Percentiles rank a stretch among this genome's conserved stretches.
These are phyloP conservation scores for Serranochromis macrocephalus DNA, from an alignment of 2,113 vertebrate genomes.

Conservation along the genomic window DNA sequence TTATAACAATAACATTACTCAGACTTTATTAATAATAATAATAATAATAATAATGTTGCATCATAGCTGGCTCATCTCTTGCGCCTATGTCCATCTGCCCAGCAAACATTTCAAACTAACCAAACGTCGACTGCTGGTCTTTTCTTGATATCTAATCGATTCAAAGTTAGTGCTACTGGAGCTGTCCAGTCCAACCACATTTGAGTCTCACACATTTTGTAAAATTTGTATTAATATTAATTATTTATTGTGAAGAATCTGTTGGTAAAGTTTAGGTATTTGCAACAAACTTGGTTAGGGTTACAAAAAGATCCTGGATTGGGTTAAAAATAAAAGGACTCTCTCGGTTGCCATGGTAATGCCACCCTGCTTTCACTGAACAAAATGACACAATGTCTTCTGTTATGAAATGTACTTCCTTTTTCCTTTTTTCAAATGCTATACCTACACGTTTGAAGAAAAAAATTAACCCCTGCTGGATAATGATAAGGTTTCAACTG, in stretches of 20 bases:
- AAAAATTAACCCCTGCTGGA: not conserved
- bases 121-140: not conserved
- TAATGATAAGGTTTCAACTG: not conserved
- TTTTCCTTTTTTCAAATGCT: not conserved
- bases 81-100: not conserved
- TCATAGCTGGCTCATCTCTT: not conserved
- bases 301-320: not conserved
- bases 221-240: not conserved
- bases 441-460: not conserved
- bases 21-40: not conserved
- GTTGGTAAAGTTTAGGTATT: not conserved
- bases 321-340: not conserved
- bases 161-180: not conserved
- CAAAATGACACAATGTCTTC: not conserved
- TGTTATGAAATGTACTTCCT: not conserved
- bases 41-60: not conserved
- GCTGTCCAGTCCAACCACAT: not conserved
- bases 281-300: not conserved
- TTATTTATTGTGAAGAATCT: rapidly evolving
- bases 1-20: not conserved
- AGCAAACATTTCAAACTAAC: not conserved
- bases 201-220: not conserved
- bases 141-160: not conserved
- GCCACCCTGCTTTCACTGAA: not conserved
- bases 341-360: not conserved